Conservation (phyloP, 2,797 vertebrate genomes). For the Enteromius mattozi region DNA sequence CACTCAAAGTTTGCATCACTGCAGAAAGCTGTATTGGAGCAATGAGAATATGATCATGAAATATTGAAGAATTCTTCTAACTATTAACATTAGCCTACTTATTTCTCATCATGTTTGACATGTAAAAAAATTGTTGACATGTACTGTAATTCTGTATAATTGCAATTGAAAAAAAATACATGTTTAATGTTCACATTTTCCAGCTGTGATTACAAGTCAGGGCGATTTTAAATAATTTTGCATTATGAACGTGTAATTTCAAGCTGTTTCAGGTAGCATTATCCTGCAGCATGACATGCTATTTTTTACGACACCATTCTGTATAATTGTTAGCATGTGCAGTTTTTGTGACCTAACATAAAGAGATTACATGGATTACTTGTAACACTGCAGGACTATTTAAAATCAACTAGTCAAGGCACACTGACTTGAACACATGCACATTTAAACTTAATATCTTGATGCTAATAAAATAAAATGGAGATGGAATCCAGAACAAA, state of each 20-base stretch:
- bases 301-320: background rate
- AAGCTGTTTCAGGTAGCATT: background rate
- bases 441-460: background rate
- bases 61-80: constrained; percentile 62
- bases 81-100: constrained; percentile 34
- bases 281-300: background rate
- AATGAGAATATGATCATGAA: constrained; percentile 43
- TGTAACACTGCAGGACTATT: background rate
- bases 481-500: background rate
- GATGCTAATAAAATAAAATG: background rate
- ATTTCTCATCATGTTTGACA: background rate
- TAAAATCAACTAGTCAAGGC: background rate
- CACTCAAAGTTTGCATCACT: no score
- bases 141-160: background rate
- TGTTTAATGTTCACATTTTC: constrained; percentile 1
- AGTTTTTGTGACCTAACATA: background rate
- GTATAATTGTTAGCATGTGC: background rate
- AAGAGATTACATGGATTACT: background rate
- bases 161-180: background rate
- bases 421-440: background rate
- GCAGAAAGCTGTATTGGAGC: background rate
- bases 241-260: background rate
- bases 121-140: background rate
- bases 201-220: background rate
- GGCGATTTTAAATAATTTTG: no score